phyloP scores from a whole-genome alignment of 1,140 invertebrate species.

The Alviniconcha marisindica region DNA sequence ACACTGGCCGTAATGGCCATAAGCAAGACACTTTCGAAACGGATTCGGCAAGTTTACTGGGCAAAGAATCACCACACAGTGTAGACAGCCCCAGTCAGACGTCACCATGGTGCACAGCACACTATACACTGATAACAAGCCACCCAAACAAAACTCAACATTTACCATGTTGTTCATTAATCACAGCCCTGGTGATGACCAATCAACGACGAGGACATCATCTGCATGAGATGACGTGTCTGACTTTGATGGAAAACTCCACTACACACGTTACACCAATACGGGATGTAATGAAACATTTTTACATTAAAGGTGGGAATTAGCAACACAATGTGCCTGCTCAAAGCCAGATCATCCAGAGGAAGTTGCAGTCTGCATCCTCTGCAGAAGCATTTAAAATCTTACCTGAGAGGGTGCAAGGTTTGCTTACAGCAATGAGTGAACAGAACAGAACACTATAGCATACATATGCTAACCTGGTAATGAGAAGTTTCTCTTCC shows the following conservation, averaged over 20 bases:
- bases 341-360: too few species aligned
- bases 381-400: too few species aligned
- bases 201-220: neutral
- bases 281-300: neutral
- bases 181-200: slow-evolving; percentile 10
- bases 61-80: neutral
- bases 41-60: neutral
- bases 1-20: too few species aligned
- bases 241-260: slow-evolving; percentile 3
- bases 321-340: neutral
- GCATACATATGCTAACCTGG: neutral
- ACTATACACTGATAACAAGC: too few species aligned
- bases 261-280: neutral
- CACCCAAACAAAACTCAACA: neutral
- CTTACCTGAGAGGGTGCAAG: too few species aligned
- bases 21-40: too few species aligned
- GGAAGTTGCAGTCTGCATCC: too few species aligned
- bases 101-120: too few species aligned
- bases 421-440: too few species aligned
- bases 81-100: too few species aligned
- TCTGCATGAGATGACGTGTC: neutral
- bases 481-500: too few species aligned
- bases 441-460: neutral
- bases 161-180: neutral
- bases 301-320: neutral